A percentile compares a stretch with the other conserved stretches of the same genome.
phyloP scores from a whole-genome alignment of 2,888 invertebrate genomes.

The Helicoverpa assulta region DNA sequence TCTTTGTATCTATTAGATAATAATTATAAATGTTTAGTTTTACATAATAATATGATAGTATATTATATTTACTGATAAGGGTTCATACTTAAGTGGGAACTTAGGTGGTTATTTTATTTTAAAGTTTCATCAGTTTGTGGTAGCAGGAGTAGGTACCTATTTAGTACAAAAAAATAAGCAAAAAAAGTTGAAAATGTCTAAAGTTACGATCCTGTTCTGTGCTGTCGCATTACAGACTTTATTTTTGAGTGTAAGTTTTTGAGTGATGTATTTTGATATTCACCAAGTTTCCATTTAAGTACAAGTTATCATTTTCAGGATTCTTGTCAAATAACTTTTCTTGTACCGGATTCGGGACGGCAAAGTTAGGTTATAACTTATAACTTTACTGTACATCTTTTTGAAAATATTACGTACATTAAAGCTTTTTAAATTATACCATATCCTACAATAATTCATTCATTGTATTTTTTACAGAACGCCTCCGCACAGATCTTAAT shows the following conservation, averaged over 20 bases:
- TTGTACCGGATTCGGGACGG: too few species aligned
- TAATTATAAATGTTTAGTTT: constrained; percentile 12
- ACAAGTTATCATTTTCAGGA: too few species aligned
- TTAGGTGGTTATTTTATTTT: neutral
- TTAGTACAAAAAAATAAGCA: too few species aligned
- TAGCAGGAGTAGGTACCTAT: too few species aligned
- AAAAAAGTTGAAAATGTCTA: too few species aligned
- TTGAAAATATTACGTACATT: too few species aligned
- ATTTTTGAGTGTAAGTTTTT: constrained; percentile 46
- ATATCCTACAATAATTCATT: too few species aligned
- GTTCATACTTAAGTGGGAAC: constrained; percentile 35
- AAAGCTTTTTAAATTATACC: too few species aligned
- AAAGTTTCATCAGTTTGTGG: neutral
- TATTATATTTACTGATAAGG: constrained; percentile 46
- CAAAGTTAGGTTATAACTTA: too few species aligned
- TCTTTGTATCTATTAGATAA: constrained; percentile 20
- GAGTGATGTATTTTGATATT: neutral
- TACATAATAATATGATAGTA: constrained; percentile 28
- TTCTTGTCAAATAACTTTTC: too few species aligned
- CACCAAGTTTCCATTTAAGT: too few species aligned
- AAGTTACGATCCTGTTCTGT: neutral
- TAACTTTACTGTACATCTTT: too few species aligned
- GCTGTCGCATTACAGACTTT: constrained; percentile 28
- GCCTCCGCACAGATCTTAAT: constrained; percentile 33
- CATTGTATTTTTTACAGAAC: constrained; percentile 40